Conservation (phyloP, 1,140 invertebrate species). For the Bicyclus anynana region DNA sequence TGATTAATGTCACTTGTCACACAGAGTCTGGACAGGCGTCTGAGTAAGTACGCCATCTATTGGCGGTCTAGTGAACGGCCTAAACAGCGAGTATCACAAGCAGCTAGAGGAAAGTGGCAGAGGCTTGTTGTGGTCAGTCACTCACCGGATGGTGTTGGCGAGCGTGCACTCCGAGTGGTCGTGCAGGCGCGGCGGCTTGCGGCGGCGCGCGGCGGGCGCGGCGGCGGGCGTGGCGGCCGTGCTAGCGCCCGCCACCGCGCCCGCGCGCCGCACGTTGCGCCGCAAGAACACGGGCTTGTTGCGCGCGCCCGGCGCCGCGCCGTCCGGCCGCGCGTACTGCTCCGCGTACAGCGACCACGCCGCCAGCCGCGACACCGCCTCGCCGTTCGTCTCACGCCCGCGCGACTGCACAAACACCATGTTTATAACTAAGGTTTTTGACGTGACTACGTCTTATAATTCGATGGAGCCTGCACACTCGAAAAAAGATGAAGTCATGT, state of each 20-base stretch:
- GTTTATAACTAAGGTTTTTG: no score
- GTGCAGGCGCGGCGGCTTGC: slow-evolving; percentile 38
- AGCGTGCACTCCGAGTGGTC: slow-evolving; percentile 44
- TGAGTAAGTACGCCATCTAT: no score
- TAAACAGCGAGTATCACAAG: no score
- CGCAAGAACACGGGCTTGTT: slow-evolving; percentile 58
- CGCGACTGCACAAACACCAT: slow-evolving; percentile 9
- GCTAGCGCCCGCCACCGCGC: slow-evolving; percentile 23
- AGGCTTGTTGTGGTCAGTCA: not conserved
- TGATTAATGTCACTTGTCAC: no score
- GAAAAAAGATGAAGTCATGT: no score
- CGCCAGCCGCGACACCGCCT: slow-evolving; percentile 37
- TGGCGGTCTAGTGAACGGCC: no score
- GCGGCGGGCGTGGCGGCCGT: slow-evolving; percentile 17
- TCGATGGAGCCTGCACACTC: no score
- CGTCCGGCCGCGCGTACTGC: slow-evolving; percentile 41
- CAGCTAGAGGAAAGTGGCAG: no score
- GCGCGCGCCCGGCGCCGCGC: slow-evolving; percentile 7
- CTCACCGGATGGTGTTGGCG: slow-evolving; percentile 27
- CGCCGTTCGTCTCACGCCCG: slow-evolving; percentile 29
- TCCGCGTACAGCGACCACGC: slow-evolving; percentile 55
- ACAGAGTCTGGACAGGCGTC: no score
- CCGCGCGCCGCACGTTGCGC: slow-evolving; percentile 43
- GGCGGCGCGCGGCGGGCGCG: slow-evolving; percentile 23
- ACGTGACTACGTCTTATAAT: no score